Percentiles rank a stretch among this genome's conserved stretches.
phyloP scores from a whole-genome alignment of 1,140 invertebrate species.

The Chironomus striatipennis region DNA sequence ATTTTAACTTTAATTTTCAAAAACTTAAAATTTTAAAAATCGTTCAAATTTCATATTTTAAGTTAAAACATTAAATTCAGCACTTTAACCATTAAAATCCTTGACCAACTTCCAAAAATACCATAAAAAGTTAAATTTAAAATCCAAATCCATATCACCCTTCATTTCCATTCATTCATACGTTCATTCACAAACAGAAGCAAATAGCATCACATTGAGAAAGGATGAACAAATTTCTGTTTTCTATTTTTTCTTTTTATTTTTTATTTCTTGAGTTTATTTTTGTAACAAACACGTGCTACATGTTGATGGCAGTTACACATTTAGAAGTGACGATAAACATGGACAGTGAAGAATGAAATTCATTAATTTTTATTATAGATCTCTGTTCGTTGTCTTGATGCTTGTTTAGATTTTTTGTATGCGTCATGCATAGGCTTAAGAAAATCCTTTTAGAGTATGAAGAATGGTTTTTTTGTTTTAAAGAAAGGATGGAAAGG shows the following conservation, averaged over 20 bases:
- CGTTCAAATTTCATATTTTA: no score
- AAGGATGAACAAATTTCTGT: neutral
- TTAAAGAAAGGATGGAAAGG: neutral
- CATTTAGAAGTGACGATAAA: slow-evolving; percentile 2
- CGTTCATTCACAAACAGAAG: neutral
- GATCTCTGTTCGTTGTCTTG: neutral
- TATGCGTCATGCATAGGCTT: neutral
- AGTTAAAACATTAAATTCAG: no score
- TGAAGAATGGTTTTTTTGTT: neutral
- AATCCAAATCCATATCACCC: neutral
- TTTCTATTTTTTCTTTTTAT: no score
- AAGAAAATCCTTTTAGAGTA: neutral
- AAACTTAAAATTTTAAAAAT: no score
- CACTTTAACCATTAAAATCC: no score
- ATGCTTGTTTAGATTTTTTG: neutral
- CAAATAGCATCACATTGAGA: neutral
- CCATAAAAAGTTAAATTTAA: neutral
- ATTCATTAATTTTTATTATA: neutral
- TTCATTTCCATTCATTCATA: neutral
- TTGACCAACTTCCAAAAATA: no score
- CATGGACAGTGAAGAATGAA: neutral
- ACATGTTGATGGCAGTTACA: slow-evolving; percentile 21
- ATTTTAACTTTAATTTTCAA: no score
- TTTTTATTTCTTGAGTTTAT: neutral
- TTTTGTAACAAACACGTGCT: slow-evolving; percentile 19